phyloP scores from a whole-genome alignment of 2,888 invertebrate genomes.

The Agrochola lychnidis region DNA sequence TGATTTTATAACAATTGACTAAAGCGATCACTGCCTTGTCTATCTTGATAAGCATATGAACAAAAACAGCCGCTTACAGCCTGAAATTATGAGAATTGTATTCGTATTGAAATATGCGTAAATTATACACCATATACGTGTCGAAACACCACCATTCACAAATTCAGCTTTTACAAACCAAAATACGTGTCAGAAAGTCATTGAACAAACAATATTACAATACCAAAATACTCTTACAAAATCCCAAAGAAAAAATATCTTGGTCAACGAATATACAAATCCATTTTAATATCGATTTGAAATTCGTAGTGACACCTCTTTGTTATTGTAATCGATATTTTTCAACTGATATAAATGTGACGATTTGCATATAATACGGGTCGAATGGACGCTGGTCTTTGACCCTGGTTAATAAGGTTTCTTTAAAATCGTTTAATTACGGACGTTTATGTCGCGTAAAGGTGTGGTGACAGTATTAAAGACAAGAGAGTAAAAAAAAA shows the following conservation, averaged over 20 bases:
- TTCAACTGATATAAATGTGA: constrained; percentile 50
- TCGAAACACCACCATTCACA: constrained; percentile 46
- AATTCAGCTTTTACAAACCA: constrained; percentile 40
- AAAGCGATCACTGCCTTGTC: background rate
- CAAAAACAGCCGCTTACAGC: background rate
- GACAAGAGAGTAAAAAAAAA: background rate
- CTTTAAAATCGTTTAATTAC: constrained; percentile 38
- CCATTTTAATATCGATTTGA: constrained; percentile 64
- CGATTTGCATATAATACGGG: constrained; percentile 73
- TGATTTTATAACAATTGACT: background rate
- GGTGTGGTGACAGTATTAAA: constrained; percentile 9
- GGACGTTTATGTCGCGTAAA: background rate
- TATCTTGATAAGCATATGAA: background rate
- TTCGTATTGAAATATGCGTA: constrained; percentile 20
- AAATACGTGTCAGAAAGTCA: constrained; percentile 60
- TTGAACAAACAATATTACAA: constrained; percentile 64
- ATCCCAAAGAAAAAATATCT: constrained; percentile 62
- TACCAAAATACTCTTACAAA: constrained; percentile 62
- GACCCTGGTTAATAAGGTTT: constrained; percentile 51
- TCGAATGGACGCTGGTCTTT: constrained; percentile 58
- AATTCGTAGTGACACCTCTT: constrained; percentile 68
- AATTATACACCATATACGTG: constrained; percentile 37
- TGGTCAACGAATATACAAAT: constrained; percentile 71
- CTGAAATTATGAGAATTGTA: background rate
- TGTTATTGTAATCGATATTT: constrained; percentile 66